A percentile compares a stretch with the other conserved stretches of the same genome.
Evolutionary conservation across 2,888 invertebrate species (phyloP).

Genomic region (Allophyes oxyacanthae): DNA sequence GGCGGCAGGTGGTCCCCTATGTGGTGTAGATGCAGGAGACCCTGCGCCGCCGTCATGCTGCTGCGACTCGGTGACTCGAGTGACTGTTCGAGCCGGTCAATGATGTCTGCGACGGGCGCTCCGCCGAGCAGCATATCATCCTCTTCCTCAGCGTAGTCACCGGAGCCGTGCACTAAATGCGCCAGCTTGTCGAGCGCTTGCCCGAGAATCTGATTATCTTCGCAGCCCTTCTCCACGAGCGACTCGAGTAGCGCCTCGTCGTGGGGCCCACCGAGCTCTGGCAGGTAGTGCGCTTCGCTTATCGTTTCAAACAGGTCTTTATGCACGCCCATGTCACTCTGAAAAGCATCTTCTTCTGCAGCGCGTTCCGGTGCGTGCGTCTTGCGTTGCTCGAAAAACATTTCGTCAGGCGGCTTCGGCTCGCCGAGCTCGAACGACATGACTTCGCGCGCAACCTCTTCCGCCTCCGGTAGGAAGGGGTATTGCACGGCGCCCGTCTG

Average conservation of each 20-base stretch:
- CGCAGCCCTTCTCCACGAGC: constrained; percentile 90
- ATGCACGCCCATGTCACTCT: constrained; percentile 76
- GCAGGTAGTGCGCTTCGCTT: constrained; percentile 84
- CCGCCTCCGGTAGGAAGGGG: constrained; percentile 74
- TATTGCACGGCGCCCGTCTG: constrained; percentile 65
- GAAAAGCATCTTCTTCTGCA: constrained; percentile 71
- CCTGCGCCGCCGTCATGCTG: constrained; percentile 83
- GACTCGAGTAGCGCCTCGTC: constrained; percentile 90
- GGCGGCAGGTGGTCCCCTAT: constrained; percentile 76
- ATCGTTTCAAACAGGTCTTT: constrained; percentile 86
- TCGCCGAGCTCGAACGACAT: constrained; percentile 83
- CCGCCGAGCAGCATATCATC: constrained; percentile 82
- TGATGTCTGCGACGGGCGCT: constrained; percentile 89
- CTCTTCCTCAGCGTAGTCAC: constrained; percentile 84
- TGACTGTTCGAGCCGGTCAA: constrained; percentile 90
- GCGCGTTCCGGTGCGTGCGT: constrained; percentile 66
- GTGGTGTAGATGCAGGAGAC: constrained; percentile 80
- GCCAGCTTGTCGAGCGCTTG: constrained; percentile 83
- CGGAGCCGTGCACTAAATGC: constrained; percentile 76
- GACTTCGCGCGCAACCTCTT: constrained; percentile 77
- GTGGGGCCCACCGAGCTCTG: constrained; percentile 81
- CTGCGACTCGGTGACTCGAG: constrained; percentile 85
- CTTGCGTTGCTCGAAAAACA: constrained; percentile 77
- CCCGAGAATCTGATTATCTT: constrained; percentile 88
- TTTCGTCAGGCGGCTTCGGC: constrained; percentile 74